Evolutionary conservation across 2,113 vertebrate species (phyloP).

Genomic region (Cyanistes caeruleus): DNA sequence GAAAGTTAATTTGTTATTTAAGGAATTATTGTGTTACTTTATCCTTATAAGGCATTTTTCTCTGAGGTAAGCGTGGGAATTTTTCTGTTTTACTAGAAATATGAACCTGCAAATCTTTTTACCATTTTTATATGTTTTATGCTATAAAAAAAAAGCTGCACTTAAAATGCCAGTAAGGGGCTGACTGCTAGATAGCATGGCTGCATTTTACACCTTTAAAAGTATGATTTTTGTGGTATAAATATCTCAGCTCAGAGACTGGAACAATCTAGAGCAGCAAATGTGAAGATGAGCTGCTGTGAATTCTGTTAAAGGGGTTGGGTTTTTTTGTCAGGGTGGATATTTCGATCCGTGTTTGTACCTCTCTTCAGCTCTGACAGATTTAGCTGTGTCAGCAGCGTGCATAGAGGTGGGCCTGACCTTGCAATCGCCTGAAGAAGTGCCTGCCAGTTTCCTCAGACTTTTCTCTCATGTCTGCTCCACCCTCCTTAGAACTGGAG

Average conservation of each 20-base stretch:
- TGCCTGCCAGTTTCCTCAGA: conserved; percentile 44
- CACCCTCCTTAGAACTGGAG: conserved; percentile 14
- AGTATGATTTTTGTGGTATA: not conserved
- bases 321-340: not conserved
- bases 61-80: not conserved
- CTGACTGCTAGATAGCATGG: not conserved
- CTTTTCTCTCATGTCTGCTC: conserved; percentile 47
- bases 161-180: not conserved
- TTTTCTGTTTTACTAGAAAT: not conserved
- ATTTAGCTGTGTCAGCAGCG: conserved; percentile 55
- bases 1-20: not conserved
- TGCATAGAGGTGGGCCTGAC: conserved; percentile 61
- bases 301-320: not conserved
- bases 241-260: not conserved
- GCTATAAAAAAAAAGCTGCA: not conserved
- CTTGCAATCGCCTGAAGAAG: conserved; percentile 52
- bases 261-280: conserved; percentile 45
- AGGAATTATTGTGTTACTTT: not conserved
- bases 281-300: not conserved
- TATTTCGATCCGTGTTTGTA: conserved; percentile 22
- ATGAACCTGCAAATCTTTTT: not conserved
- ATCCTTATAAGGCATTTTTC: not conserved
- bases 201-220: not conserved
- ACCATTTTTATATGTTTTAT: not conserved
- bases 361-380: conserved; percentile 15